These are phyloP conservation scores for Otis tarda DNA, from an alignment of 2,113 vertebrate genomes.

Conservation along the genomic window DNA sequence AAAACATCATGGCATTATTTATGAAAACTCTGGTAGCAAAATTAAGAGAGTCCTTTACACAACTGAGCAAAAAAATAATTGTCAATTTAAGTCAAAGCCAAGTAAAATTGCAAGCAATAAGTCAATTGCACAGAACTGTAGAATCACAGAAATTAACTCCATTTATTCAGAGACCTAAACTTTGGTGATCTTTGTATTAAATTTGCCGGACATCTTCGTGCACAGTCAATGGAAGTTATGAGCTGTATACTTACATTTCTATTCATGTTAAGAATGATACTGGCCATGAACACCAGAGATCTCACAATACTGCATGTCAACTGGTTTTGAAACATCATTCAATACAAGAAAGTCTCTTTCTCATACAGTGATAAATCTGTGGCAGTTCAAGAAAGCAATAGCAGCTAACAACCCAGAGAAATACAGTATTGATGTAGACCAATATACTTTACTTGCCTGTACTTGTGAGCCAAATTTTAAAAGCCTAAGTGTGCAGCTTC, in stretches of 20 bases:
- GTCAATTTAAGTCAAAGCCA: not conserved
- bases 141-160: not conserved
- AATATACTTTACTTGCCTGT: not conserved
- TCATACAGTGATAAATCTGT: not conserved
- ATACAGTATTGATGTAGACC: not conserved
- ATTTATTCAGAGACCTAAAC: not conserved
- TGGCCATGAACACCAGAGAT: not conserved
- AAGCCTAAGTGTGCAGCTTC: not conserved
- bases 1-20: not conserved
- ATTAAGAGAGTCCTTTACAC: not conserved
- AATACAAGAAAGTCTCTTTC: not conserved
- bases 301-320: not conserved
- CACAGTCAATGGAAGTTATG: not conserved
- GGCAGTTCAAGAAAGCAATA: not conserved
- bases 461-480: not conserved
- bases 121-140: not conserved
- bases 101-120: not conserved
- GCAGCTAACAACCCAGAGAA: not conserved
- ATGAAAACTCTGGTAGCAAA: not conserved
- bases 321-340: not conserved
- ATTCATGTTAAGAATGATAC: not conserved
- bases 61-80: slow-evolving; percentile 2
- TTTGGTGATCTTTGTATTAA: not conserved
- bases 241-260: not conserved
- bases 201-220: not conserved